A percentile compares a stretch with the other conserved stretches of the same genome.
Evolutionary conservation across 1,140 invertebrate species (phyloP).

Genomic region (Bombus difficillimus): DNA sequence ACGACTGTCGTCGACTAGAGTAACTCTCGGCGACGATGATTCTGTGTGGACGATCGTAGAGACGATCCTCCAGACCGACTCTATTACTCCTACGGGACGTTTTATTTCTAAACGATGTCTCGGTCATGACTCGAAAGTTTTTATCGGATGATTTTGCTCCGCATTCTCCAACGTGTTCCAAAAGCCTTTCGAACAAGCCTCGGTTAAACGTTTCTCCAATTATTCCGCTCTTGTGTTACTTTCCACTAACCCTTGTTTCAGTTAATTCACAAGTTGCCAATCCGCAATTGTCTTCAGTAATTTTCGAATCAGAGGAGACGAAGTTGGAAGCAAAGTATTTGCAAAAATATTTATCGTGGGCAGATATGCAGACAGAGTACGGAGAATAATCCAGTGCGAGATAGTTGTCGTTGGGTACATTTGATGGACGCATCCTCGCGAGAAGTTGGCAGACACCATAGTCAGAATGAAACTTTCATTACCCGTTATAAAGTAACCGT

Average conservation of each 20-base stretch:
- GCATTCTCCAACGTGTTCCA: background rate
- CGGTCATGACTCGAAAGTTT: constrained; percentile 66
- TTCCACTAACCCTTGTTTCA: background rate
- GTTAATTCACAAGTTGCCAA: background rate
- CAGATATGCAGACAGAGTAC: background rate
- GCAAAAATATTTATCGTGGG: background rate
- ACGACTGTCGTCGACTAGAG: background rate
- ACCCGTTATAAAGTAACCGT: background rate
- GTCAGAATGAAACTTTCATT: background rate
- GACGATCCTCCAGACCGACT: constrained; percentile 49
- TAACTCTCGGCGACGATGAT: constrained; percentile 40
- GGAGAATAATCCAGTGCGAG: background rate
- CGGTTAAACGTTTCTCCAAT: background rate
- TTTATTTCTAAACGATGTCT: constrained; percentile 71
- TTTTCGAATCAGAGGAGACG: too few relatives aligned
- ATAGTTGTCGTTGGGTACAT: background rate
- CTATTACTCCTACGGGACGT: constrained; percentile 66
- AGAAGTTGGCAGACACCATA: background rate
- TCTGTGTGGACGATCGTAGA: constrained; percentile 39
- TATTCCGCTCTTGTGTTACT: background rate
- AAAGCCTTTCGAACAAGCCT: too few relatives aligned
- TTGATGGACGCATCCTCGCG: constrained; percentile 20
- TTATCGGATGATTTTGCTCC: constrained; percentile 53
- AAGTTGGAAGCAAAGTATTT: background rate
- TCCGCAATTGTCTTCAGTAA: too few relatives aligned